phyloP scores from a whole-genome alignment of 1,140 invertebrate species.

The Neodiprion lecontei region DNA sequence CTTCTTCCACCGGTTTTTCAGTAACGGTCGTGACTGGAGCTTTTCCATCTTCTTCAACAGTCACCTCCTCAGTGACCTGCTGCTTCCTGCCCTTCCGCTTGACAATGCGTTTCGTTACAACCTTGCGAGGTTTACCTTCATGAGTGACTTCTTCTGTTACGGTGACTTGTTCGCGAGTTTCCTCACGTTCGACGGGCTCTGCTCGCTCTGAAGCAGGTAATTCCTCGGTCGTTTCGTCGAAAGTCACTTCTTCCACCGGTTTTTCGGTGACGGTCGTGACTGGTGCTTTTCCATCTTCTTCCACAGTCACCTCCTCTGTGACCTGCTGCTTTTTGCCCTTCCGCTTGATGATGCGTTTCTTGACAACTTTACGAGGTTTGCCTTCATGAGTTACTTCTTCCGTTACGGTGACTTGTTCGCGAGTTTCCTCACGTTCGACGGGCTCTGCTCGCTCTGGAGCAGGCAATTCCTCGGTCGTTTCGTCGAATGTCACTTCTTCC shows the following conservation, averaged over 20 bases:
- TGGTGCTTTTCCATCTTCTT: too few species aligned
- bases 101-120: slow-evolving; percentile 48
- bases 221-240: slow-evolving; percentile 44
- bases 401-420: too few species aligned
- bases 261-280: not conserved
- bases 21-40: slow-evolving; percentile 21
- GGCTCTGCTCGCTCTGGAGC: too few species aligned
- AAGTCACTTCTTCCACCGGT: slow-evolving; percentile 22
- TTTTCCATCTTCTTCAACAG: slow-evolving; percentile 54
- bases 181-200: slow-evolving; percentile 38
- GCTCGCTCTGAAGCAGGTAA: slow-evolving; percentile 47
- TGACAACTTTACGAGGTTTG: too few species aligned
- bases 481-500: too few species aligned
- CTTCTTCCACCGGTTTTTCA: slow-evolving; percentile 19
- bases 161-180: slow-evolving; percentile 29
- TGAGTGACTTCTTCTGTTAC: slow-evolving; percentile 41
- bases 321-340: too few species aligned
- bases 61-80: slow-evolving; percentile 54
- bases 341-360: too few species aligned
- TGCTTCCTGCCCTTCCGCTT: slow-evolving; percentile 53
- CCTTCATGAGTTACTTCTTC: too few species aligned
- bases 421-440: too few species aligned
- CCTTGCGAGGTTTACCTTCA: slow-evolving; percentile 39
- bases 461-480: too few species aligned
- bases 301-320: too few species aligned